Evolutionary conservation across 2,797 vertebrate species (phyloP).

Genomic region (Betta splendens): DNA sequence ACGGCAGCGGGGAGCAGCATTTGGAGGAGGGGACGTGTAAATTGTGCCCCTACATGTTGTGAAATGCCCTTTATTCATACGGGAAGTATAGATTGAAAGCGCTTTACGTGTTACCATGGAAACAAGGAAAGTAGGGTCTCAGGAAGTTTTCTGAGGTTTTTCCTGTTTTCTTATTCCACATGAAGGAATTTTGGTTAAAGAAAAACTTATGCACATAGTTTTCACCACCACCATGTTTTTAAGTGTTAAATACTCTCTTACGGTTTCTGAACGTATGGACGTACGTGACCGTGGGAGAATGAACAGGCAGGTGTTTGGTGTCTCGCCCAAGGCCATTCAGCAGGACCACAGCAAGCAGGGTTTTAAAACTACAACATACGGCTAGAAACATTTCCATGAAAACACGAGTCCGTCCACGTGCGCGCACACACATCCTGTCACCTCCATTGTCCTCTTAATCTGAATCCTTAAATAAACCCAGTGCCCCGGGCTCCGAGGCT

Average conservation of each 20-base stretch:
- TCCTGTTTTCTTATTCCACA: conserved; percentile 5
- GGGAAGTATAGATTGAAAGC: conserved; percentile 26
- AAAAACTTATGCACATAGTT: conserved; percentile 3
- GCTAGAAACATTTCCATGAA: conserved; percentile 29
- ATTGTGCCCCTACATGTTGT: conserved; percentile 19
- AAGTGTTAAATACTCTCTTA: background rate
- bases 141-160: background rate
- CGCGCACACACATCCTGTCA: conserved; percentile 48
- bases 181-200: conserved; percentile 9
- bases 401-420: conserved; percentile 27
- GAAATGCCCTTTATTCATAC: conserved; percentile 29
- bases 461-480: conserved; percentile 77
- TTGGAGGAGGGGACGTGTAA: conserved; percentile 4
- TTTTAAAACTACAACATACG: conserved; percentile 36
- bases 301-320: conserved; percentile 9
- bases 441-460: conserved; percentile 70
- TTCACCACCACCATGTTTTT: background rate
- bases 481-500: conserved; percentile 60
- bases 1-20: conserved; percentile 6
- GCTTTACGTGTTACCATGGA: conserved; percentile 37
- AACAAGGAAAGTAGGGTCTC: conserved; percentile 32
- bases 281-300: background rate
- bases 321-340: conserved; percentile 13
- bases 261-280: conserved; percentile 19
- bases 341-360: background rate